Base-by-base conservation (phyloP, 2,888 invertebrate genomes). In the Euphydryas editha region DNA sequence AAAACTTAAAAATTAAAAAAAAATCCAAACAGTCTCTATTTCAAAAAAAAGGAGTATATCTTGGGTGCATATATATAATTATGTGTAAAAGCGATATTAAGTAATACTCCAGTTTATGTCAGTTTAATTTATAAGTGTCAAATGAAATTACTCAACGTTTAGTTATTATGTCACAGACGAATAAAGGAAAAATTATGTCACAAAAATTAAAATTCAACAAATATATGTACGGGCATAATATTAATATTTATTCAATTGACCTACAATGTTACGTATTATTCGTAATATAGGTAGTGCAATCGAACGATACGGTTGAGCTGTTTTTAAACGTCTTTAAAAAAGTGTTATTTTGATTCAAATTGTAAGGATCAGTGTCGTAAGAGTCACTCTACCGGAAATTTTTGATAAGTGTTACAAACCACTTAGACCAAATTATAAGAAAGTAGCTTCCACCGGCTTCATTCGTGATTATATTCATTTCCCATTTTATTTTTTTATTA, bases 221-320 rank as follows among this genome's bases (percentile, higher is more conserved):
- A 54, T 10, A 54, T 21, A 51, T 15, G 18, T 36, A 54, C 30
- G 21, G 18, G 5, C 11, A 54, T 54, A 30, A 54, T 54, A 54
- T 54, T 54, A 54, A 54, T 54, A 54, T 30, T n/a, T 36, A 54
- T 54, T 36, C 30, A 10, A 36, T n/a, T 39, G 62, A 62, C 62
- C 62, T 24, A 62, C 39, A 63, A 56, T 20, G 62, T 67, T 67
- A 67, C 67, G 67, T 67, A 62, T 42, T 36, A 42, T 36, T 59
- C 36, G 44, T 20, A 47, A 62, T 59, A 59, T 59, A 68, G 51
- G 37, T 60, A 64, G 51, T 37, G 63, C 60, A 68, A 51, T 60
- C 57, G 51, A 57, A 60, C 54, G 55, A 65, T 47, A 65, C 65
- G 68, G 64, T 68, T 54, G 61, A 62, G 39, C 61, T 54, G 57